Conservation (phyloP, 2,888 invertebrate genomes). For the Brachylomia viminalis region DNA sequence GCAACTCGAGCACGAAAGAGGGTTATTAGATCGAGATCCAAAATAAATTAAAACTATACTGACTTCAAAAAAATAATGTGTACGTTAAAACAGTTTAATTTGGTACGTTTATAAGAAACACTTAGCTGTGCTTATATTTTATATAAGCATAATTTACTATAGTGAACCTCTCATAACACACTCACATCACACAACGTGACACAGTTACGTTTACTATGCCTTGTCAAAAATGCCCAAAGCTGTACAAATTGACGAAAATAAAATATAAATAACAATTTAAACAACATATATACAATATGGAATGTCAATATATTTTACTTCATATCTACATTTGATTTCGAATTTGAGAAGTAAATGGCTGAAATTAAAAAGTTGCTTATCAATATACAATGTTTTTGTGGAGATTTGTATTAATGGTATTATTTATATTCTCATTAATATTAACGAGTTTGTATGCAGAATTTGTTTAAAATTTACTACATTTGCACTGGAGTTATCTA, state of each 20-base stretch:
- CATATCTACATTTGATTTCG: slow-evolving; percentile 88
- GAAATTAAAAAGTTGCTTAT: slow-evolving; percentile 86
- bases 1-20: neutral
- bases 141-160: slow-evolving; percentile 35
- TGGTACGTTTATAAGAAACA: slow-evolving; percentile 35
- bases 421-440: slow-evolving; percentile 72
- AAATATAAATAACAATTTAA: slow-evolving; percentile 81
- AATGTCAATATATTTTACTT: slow-evolving; percentile 91
- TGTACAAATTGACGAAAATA: slow-evolving; percentile 63
- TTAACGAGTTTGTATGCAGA: slow-evolving; percentile 78
- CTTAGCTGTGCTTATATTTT: slow-evolving; percentile 34
- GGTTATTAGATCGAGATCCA: slow-evolving; percentile 38
- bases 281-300: slow-evolving; percentile 89
- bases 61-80: slow-evolving; percentile 37
- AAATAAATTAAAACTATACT: slow-evolving; percentile 36
- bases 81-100: slow-evolving; percentile 48
- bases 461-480: slow-evolving; percentile 78
- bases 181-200: too few species aligned
- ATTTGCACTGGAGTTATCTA: slow-evolving; percentile 86
- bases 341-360: slow-evolving; percentile 84
- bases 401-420: slow-evolving; percentile 76
- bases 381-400: slow-evolving; percentile 84
- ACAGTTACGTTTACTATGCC: slow-evolving; percentile 16
- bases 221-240: slow-evolving; percentile 39
- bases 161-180: slow-evolving; percentile 25